Percentiles rank a stretch among this genome's conserved stretches.
Evolutionary conservation across 2,113 vertebrate genomes (phyloP).

Genomic region (Cyprinodon variegatus): DNA sequence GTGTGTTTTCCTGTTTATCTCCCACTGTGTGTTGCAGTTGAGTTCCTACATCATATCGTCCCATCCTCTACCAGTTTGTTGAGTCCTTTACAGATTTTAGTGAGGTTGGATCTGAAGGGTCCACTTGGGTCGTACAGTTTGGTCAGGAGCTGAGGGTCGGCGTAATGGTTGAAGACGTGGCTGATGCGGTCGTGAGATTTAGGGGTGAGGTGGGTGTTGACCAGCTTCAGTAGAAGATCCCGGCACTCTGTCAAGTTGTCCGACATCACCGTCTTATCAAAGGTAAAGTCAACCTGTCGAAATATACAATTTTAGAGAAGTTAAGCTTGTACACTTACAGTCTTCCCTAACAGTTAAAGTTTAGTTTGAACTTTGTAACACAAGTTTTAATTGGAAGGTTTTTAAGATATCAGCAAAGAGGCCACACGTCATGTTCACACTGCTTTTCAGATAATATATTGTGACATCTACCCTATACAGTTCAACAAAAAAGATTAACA

Average conservation of each 20-base stretch:
- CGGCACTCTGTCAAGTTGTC: constrained; percentile 80
- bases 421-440: background rate
- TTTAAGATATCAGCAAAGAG: background rate
- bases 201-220: constrained; percentile 85
- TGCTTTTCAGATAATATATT: background rate
- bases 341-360: background rate
- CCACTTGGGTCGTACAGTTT: constrained; percentile 82
- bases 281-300: constrained; percentile 88
- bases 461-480: background rate
- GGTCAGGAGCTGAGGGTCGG: constrained; percentile 81
- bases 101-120: constrained; percentile 77
- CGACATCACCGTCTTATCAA: constrained; percentile 83
- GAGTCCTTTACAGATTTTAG: constrained; percentile 86
- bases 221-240: constrained; percentile 85
- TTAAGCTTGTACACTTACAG: background rate
- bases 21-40: constrained; percentile 55
- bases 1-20: constrained; percentile 36
- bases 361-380: background rate
- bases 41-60: constrained; percentile 79
- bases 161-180: constrained; percentile 90
- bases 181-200: constrained; percentile 90
- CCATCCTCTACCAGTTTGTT: constrained; percentile 88
- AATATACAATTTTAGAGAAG: background rate
- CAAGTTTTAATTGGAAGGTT: background rate
- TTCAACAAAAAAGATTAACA: background rate